Percentiles rank a stretch among this genome's conserved stretches.
These are phyloP conservation scores for Salvelinus sp. DNA, from an alignment of 2,113 vertebrate species.

Conservation along the genomic window DNA sequence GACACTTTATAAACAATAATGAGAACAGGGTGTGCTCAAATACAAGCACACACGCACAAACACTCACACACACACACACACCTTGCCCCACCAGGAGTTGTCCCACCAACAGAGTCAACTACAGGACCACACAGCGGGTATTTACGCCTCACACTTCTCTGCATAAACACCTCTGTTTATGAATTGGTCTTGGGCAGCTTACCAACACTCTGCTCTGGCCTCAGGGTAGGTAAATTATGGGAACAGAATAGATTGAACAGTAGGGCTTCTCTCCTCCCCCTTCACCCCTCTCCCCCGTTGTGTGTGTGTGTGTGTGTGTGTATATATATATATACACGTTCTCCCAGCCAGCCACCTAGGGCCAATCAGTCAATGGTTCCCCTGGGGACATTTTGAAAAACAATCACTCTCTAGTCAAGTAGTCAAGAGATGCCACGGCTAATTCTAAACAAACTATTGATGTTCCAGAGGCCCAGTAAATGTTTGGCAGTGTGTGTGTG, in stretches of 20 bases:
- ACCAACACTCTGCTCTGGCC: constrained; percentile 34
- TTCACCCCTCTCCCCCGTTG: constrained; percentile 14
- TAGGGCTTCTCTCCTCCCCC: constrained; percentile 31
- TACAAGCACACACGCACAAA: constrained; percentile 42
- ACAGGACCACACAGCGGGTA: constrained; percentile 76
- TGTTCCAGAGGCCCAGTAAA: constrained; percentile 59
- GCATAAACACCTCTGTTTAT: constrained; percentile 65
- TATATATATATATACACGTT: neutral
- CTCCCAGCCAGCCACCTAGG: constrained; percentile 47
- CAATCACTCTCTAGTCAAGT: constrained; percentile 74
- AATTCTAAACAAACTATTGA: constrained; percentile 83
- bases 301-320: too few relatives aligned
- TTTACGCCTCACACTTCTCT: constrained; percentile 67
- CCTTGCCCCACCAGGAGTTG: constrained; percentile 12
- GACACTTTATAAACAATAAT: constrained; percentile 40
- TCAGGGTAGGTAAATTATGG: constrained; percentile 17
- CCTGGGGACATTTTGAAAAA: constrained; percentile 73
- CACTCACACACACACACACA: constrained; percentile 12
- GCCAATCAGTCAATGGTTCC: constrained; percentile 74
- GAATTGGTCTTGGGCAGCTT: constrained; percentile 59
- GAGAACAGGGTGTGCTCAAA: neutral
- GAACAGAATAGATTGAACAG: constrained; percentile 32
- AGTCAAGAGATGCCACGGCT: constrained; percentile 77
- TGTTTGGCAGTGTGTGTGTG: constrained; percentile 6
- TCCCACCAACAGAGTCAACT: constrained; percentile 47